Base-by-base conservation (phyloP, 1,140 invertebrate species). In the Hormaphis cornu region DNA sequence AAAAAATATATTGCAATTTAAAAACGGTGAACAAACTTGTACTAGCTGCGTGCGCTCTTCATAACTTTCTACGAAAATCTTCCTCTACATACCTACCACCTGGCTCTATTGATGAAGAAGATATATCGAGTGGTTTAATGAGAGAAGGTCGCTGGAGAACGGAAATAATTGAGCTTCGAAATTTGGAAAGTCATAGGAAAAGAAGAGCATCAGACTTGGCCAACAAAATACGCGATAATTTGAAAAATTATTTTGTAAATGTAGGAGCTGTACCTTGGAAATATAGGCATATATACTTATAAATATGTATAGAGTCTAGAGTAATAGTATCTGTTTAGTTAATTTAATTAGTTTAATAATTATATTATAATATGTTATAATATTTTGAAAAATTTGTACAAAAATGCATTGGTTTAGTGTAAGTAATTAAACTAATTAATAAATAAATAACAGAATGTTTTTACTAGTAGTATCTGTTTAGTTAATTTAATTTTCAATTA, bases 221-320 rank as follows among this genome's bases (percentile, higher is more conserved):
- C 7, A 40, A 54, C 33, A 33, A 33, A 33, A 33, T 33, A 33
- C 70, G 71, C 58, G 54, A 72, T 16, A 66, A 54, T 14, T 69
- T 71, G 46, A 42, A 50, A 3, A 35, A 73, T 3, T 73, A 72
- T 59, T 73, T 70, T 35, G 71, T 35, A 10, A 54, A 63, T 24
- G 61, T 37, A 33, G 72, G 71, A 28, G 30, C 42, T 63, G 69
- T 73, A 7, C 37, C 71, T 20, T 73, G 72, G 72, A 69, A 72
- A 44, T 44, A 69, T 46, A 70, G 20, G 30, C 30, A 33, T 33
- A 9, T 33, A 33, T 33, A 33, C 70, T 78, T 50, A 77, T 76
- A 2, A 72, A 70, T 53, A 72, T 76, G 73, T 75, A 75, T 10
- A 76, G 48, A 73, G 72, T 70, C 73, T 71, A 33, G 30, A 33